phyloP scores from a whole-genome alignment of 2,888 invertebrate genomes.

The Pseudococcus longispinus region DNA sequence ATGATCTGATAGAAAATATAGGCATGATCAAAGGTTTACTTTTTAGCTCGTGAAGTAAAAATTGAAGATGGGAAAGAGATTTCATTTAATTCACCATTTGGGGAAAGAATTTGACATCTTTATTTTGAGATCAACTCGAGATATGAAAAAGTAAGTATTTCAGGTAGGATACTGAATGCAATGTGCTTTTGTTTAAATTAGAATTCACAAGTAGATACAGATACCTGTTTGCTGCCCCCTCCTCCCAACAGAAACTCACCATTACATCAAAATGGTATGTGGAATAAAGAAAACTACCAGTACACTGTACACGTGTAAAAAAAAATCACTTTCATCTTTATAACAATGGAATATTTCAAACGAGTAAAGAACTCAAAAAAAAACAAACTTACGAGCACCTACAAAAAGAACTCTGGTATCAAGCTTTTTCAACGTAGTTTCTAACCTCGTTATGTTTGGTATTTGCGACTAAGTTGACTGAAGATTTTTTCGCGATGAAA shows the following conservation, averaged over 20 bases:
- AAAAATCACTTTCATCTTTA: background rate
- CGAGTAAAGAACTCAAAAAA: background rate
- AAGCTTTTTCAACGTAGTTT: background rate
- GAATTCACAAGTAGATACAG: too few species aligned
- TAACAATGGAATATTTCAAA: background rate
- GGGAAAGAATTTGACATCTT: too few species aligned
- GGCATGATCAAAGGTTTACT: background rate
- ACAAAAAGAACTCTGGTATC: background rate
- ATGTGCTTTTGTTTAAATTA: too few species aligned
- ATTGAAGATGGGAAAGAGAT: too few species aligned
- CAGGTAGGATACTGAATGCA: too few species aligned
- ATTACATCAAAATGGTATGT: too few species aligned
- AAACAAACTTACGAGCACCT: too few species aligned
- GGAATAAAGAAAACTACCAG: too few species aligned
- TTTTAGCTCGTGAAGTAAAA: background rate
- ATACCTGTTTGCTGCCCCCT: too few species aligned
- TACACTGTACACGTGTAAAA: background rate
- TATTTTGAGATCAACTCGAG: too few species aligned
- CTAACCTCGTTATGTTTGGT: background rate
- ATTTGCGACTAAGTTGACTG: background rate
- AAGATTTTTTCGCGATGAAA: background rate
- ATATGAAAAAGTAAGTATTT: too few species aligned
- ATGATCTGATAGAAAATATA: background rate
- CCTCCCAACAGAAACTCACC: background rate
- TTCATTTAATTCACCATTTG: too few species aligned